Evolutionary conservation across 2,888 invertebrate species (phyloP), one percentile per base, ranked within the genome.

Genomic region (Teleiodes luculella): DNA sequence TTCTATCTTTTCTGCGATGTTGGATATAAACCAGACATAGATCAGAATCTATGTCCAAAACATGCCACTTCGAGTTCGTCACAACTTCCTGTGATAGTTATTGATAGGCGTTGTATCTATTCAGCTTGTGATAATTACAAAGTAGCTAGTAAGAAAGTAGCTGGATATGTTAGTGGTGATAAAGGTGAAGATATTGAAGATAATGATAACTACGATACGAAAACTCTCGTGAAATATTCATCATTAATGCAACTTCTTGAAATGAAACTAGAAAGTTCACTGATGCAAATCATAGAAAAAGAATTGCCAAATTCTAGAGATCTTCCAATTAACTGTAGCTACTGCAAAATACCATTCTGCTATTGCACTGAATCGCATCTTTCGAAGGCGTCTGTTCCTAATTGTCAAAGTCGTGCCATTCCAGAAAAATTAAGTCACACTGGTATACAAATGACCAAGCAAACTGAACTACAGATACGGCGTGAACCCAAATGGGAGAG

Each of bases 101-200:
- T 88, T 14, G 88, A 89, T 60, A 83, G 86, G 55, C 70, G 66
- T 55, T 82, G 67, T 47, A 72, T 89, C n/a, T 88, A 89, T 58
- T 73, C 83, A 0, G 81, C 80, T 14, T 88, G 88, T 51, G 82
- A 88, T 54, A 86, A 84, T 59, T 75, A 84, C 20, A 71, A 80
- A 39, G 61, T 70, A 46, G 83, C 79, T 43, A 70, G 76, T 5
- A 71, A 81, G 46, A 80, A 80, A 69, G 62, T 86, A 13, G 72
- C 70, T 11, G 63, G 74, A 10, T 82, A 72, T 53, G 59, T 85
- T 7, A 61, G 74, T 11, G 78, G 78, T 0, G 57, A 61, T 14
- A 68, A 73, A 11, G 79, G 76, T 4, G 68, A 77, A 3, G 78
- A 79, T 2, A 41, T 54, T 1, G 80, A 60, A 6, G 86, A 86